Conservation (phyloP, 2,888 invertebrate genomes). For the Hoplodrina ambigua region DNA sequence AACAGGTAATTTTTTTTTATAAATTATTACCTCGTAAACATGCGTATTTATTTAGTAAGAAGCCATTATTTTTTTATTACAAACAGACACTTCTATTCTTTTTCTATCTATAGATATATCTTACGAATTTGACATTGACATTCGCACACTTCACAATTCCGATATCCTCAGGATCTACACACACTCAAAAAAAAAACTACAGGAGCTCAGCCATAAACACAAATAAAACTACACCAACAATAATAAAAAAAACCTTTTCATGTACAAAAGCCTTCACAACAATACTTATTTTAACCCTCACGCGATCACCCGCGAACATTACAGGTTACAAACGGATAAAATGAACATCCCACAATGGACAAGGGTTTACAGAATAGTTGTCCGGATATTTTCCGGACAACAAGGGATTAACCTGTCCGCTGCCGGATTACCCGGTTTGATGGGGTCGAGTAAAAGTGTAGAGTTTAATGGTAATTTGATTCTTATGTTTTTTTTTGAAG, state of each 20-base stretch:
- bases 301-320: slow-evolving; percentile 44
- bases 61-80: too few species aligned
- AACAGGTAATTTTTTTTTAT: too few species aligned
- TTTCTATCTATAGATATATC: too few species aligned
- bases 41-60: too few species aligned
- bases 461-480: slow-evolving; percentile 48
- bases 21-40: too few species aligned
- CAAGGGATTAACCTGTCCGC: slow-evolving; percentile 79
- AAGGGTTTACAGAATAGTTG: slow-evolving; percentile 69
- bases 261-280: slow-evolving; percentile 21
- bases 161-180: slow-evolving; percentile 6
- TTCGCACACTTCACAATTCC: not conserved
- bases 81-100: too few species aligned
- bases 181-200: not conserved
- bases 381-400: slow-evolving; percentile 67
- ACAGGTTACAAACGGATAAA: slow-evolving; percentile 51
- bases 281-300: slow-evolving; percentile 42
- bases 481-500: slow-evolving; percentile 5
- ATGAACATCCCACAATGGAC: slow-evolving; percentile 65
- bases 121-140: not conserved
- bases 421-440: slow-evolving; percentile 70
- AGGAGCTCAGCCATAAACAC: not conserved
- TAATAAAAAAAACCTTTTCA: slow-evolving; percentile 16
- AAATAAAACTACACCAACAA: slow-evolving; percentile 4
- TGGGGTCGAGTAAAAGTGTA: slow-evolving; percentile 68